Evolutionary conservation across 1,140 invertebrate genomes (phyloP).

Genomic region (Anthonomus grandis): DNA sequence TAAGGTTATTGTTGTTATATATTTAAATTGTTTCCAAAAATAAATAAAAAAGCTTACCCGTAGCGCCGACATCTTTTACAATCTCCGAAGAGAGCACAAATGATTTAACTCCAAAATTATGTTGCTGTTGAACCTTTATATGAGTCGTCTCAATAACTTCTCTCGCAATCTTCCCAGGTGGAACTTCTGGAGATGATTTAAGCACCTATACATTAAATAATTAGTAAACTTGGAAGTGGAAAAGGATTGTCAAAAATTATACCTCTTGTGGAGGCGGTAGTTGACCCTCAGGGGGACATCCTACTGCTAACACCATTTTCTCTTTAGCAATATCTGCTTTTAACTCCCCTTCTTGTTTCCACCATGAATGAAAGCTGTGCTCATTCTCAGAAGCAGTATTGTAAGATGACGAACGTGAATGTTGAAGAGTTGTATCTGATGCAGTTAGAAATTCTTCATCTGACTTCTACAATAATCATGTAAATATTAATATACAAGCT

Average conservation of each 20-base stretch:
- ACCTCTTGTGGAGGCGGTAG: conserved; percentile 40
- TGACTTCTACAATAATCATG: too few relatives aligned
- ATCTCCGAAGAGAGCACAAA: conserved; percentile 55
- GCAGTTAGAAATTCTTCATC: conserved; percentile 65
- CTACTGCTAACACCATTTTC: conserved; percentile 48
- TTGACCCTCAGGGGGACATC: conserved; percentile 38
- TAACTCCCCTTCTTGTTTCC: conserved; percentile 48
- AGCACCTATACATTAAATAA: conserved; percentile 22
- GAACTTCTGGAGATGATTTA: conserved; percentile 46
- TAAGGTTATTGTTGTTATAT: too few relatives aligned
- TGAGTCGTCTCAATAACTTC: conserved; percentile 58
- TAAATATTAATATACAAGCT: neutral
- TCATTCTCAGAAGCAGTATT: conserved; percentile 65
- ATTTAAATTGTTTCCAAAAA: too few relatives aligned
- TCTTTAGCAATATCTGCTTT: conserved; percentile 45
- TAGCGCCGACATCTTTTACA: conserved; percentile 46
- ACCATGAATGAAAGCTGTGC: conserved; percentile 53
- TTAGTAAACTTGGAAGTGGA: neutral
- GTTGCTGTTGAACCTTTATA: conserved; percentile 54
- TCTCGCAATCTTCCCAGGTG: conserved; percentile 51
- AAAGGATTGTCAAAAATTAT: conserved; percentile 2
- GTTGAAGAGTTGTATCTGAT: conserved; percentile 64
- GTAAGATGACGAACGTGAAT: conserved; percentile 63
- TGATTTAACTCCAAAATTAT: conserved; percentile 53
- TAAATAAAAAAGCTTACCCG: conserved; percentile 31